phyloP scores from a whole-genome alignment of 1,140 invertebrate genomes.

The Drosophila eugracilis region DNA sequence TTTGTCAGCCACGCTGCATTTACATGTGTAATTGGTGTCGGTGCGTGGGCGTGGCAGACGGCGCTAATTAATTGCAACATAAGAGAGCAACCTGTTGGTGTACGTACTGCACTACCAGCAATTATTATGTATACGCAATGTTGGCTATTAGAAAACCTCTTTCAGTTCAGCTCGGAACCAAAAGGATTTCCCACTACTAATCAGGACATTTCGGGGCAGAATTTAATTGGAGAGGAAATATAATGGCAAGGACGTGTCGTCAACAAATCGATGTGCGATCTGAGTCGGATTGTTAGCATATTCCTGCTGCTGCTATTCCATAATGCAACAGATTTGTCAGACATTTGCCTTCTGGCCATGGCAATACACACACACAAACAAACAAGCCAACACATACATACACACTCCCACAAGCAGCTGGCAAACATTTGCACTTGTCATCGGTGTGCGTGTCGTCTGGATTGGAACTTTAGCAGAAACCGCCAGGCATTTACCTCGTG shows the following conservation, averaged over 20 bases:
- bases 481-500: slow-evolving; percentile 47
- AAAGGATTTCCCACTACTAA: slow-evolving; percentile 48
- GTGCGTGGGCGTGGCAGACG: slow-evolving; percentile 17
- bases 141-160: slow-evolving; percentile 2
- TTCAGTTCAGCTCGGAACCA: background rate
- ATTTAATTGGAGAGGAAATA: slow-evolving; percentile 68
- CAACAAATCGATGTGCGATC: slow-evolving; percentile 58
- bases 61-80: slow-evolving; percentile 66
- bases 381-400: no score
- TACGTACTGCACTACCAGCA: background rate
- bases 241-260: slow-evolving; percentile 24
- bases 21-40: slow-evolving; percentile 50
- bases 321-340: slow-evolving; percentile 79
- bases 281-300: slow-evolving; percentile 44
- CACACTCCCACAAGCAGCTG: slow-evolving; percentile 24
- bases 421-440: slow-evolving; percentile 58
- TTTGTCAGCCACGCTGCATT: slow-evolving; percentile 59
- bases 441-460: slow-evolving; percentile 17
- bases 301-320: slow-evolving; percentile 22
- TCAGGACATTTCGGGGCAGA: slow-evolving; percentile 54
- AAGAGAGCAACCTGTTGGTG: slow-evolving; percentile 39
- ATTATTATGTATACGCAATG: slow-evolving; percentile 27
- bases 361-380: slow-evolving; percentile 8
- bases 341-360: slow-evolving; percentile 60
- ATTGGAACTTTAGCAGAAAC: slow-evolving; percentile 9